A percentile compares a stretch with the other conserved stretches of the same genome.
Evolutionary conservation across 2,888 invertebrate genomes (phyloP).

Genomic region (Coecobrya sp.): DNA sequence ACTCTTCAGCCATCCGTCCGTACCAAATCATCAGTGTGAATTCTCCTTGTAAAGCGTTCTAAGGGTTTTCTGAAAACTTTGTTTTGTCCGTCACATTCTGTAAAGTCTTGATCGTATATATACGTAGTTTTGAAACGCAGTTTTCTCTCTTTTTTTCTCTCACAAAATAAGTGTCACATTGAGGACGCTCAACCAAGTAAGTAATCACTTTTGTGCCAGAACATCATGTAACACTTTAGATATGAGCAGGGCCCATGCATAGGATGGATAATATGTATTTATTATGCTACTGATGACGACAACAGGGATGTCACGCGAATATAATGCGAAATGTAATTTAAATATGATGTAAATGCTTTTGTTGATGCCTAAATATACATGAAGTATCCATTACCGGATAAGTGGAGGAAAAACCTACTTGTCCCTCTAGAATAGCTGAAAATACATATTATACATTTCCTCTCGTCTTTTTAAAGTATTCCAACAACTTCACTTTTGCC

Average conservation of each 20-base stretch:
- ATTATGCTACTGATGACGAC: slow-evolving; percentile 25
- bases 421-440: background rate
- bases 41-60: background rate
- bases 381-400: slow-evolving; percentile 55
- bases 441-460: background rate
- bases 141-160: background rate
- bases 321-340: slow-evolving; percentile 62
- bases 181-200: background rate
- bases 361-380: slow-evolving; percentile 46
- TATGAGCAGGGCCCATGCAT: background rate
- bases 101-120: background rate
- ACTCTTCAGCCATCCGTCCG: background rate
- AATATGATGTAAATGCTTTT: slow-evolving; percentile 54
- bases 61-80: background rate
- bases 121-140: background rate
- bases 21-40: background rate
- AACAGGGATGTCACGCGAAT: slow-evolving; percentile 12
- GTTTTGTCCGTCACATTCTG: slow-evolving; percentile 3
- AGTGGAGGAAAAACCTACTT: slow-evolving; percentile 4
- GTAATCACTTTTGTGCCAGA: slow-evolving; percentile 22
- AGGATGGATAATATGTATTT: slow-evolving; percentile 16
- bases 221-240: background rate
- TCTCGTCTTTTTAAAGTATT: no score
- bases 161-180: background rate
- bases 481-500: background rate